Conservation (phyloP, 2,113 vertebrate species). For the Alosa alosa region DNA sequence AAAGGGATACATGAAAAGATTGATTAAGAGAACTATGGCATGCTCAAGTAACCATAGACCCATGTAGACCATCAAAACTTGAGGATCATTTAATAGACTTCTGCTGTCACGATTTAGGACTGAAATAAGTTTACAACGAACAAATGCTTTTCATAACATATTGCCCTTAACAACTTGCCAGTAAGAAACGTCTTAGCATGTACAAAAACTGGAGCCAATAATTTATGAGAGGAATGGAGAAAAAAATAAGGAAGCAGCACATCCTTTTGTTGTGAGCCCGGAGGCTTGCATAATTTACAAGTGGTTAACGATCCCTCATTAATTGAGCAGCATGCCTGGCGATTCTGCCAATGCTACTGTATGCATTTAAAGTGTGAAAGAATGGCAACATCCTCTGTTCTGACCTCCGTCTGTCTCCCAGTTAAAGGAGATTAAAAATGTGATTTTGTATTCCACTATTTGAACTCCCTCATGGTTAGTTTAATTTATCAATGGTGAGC, state of each 20-base stretch:
- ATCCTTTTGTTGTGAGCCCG: slow-evolving; percentile 38
- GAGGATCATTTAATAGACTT: background rate
- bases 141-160: too few relatives aligned
- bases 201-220: slow-evolving; percentile 4
- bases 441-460: slow-evolving; percentile 20
- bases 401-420: slow-evolving; percentile 21
- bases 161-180: background rate
- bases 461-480: background rate
- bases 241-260: slow-evolving; percentile 38
- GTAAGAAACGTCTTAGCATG: background rate
- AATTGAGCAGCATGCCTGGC: slow-evolving; percentile 50
- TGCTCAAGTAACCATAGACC: background rate
- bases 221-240: slow-evolving; percentile 36
- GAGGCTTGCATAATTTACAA: slow-evolving; percentile 51
- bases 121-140: background rate
- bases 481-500: background rate
- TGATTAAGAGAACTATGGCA: background rate
- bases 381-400: slow-evolving; percentile 27
- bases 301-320: slow-evolving; percentile 47
- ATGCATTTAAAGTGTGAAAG: slow-evolving; percentile 19
- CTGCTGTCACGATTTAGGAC: background rate
- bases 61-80: background rate
- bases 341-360: slow-evolving; percentile 26
- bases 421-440: background rate
- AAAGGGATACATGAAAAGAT: background rate